Evolutionary conservation across 2,113 vertebrate genomes (phyloP), one percentile per base, ranked within the genome.

Genomic region (Amblyopsis rosae): DNA sequence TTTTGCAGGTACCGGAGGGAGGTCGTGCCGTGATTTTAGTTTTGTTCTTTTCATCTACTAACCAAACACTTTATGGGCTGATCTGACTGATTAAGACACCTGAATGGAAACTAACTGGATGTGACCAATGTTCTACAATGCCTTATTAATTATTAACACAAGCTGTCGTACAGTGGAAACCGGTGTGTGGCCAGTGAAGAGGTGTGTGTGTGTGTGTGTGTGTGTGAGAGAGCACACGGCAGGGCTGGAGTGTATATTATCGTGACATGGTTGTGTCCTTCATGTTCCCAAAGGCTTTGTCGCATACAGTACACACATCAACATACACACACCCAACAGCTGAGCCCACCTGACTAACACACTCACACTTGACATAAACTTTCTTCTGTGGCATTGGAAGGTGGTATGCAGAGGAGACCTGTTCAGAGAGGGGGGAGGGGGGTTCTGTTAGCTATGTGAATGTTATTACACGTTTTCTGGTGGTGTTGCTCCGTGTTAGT

Each of bases 401-500:
- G 57, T 2, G 46, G 47, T 7, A 11, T 1, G 45, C 65, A 61
- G 75, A 57, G 66, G 46, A 17, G 65, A 50, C 47, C 59, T 62
- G 49, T 70, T 79, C 80, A 57, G 72, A 69, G 81, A 64, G 35
- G 35, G 35, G 35, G 3, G 35, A 5, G 35, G 35, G 7, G 16
- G n/a, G 49, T 8, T 33, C 7, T 54, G 51, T 41, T 41, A 41
- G 35, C 35, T 41, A 72, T 81, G 86, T 90, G 79, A 85, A 85
- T 92, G 86, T 90, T 90, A 79, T 65, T 81, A 90, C 69, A 79
- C 74, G 78, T 88, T 86, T 85, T 91, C 80, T 84, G 83, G 87
- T 92, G 86, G 77, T 83, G 88, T 91, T 87, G 82, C 88, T 88
- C 87, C 71, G 84, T 91, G 85, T 91, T 90, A 86, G 88, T 88